Evolutionary conservation across 2,888 invertebrate species (phyloP), one percentile per base, ranked within the genome.

Genomic region (Eueremaeus valkanovi): DNA sequence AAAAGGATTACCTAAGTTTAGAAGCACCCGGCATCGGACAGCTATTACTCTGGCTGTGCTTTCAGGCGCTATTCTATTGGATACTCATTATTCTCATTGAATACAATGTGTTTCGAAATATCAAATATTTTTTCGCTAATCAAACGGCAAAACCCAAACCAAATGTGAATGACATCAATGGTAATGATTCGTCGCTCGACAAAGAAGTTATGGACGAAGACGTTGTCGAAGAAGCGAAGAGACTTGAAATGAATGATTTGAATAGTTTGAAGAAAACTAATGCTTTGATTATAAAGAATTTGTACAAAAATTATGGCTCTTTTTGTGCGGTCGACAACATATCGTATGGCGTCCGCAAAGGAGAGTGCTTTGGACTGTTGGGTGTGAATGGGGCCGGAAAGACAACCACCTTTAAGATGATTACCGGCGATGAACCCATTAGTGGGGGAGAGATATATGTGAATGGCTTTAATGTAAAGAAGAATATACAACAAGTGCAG

Each of bases 21-120:
- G 84, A 87, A 29, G 83, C 85, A 36, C 89, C 90, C 0, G 93
- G 92, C 0, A 87, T 92, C 45, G 86, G 90, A 27, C 85, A 89
- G 1, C 90, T 91, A 83, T 79, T 91, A 3, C 74, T 88, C 0
- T 88, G 88, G 80, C 86, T 91, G 81, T 76, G 86, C 1, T 49
- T 83, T 18, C 80, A 80, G 66, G 75, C 76, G 1, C 16, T 77
- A 6, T 0, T 76, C 5, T 79, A 74, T 58, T 78, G 77, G 40
- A 18, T 68, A 1, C 16, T 79, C 3, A 63, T 80, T 3, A 29
- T 76, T 24, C 21, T 78, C 13, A 73, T 78, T 45, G 80, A 80
- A 74, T 42, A 42, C 24, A 78, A 78, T 49, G 63, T 73, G 21
- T 40, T 78, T 2, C 61, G 11, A 73, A 74, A 58, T 66, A 21